A percentile compares a stretch with the other conserved stretches of the same genome.
phyloP scores from a whole-genome alignment of 2,888 invertebrate genomes.

The Eulithis testata region DNA sequence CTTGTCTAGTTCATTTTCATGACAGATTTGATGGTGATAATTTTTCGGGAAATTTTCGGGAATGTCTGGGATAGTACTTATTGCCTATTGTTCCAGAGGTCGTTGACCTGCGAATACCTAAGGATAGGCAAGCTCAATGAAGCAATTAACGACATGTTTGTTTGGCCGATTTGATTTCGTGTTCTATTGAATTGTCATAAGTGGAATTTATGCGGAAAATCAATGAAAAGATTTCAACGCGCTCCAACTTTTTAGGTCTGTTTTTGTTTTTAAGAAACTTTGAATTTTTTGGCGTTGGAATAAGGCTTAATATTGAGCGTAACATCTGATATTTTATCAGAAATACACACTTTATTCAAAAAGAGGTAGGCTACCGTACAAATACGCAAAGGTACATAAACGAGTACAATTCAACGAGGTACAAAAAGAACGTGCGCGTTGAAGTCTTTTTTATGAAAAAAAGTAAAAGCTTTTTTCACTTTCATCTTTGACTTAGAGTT shows the following conservation, averaged over 20 bases:
- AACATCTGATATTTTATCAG: not conserved
- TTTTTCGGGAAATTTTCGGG: constrained; percentile 66
- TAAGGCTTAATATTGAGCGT: constrained; percentile 6
- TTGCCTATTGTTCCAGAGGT: constrained; percentile 52
- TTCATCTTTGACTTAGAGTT: not conserved
- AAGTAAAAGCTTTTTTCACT: not conserved
- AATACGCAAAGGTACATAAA: too few relatives aligned
- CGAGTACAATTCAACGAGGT: too few relatives aligned
- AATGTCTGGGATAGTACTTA: constrained; percentile 47
- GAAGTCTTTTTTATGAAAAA: constrained; percentile 15
- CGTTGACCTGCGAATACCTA: constrained; percentile 43
- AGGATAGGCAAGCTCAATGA: constrained; percentile 16
- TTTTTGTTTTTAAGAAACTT: not conserved
- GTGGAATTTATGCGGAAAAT: not conserved
- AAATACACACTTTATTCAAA: not conserved
- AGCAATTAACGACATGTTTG: constrained; percentile 16
- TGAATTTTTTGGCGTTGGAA: not conserved
- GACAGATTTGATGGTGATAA: constrained; percentile 56
- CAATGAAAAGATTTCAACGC: constrained; percentile 2
- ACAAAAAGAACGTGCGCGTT: constrained; percentile 8
- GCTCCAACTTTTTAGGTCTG: not conserved
- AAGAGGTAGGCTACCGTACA: too few relatives aligned
- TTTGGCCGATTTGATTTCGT: constrained; percentile 10
- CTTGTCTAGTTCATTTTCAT: constrained; percentile 55
- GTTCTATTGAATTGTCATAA: not conserved